phyloP scores from a whole-genome alignment of 2,888 invertebrate species.

The Callyntrura guangdongensis region DNA sequence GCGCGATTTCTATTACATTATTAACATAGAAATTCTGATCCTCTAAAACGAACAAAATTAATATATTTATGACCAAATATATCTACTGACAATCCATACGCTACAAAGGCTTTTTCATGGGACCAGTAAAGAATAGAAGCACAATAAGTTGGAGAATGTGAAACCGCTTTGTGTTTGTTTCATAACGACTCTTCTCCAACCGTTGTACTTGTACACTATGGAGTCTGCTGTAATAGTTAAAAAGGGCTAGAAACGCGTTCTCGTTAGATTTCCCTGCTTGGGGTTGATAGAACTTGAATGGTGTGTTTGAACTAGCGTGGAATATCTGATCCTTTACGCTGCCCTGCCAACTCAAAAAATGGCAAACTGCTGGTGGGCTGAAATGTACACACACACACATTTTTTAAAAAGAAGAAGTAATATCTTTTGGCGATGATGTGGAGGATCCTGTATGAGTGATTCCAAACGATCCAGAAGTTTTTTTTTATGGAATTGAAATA shows the following conservation, averaged over 20 bases:
- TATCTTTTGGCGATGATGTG: constrained; percentile 47
- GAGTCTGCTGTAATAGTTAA: not conserved
- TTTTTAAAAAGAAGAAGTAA: not conserved
- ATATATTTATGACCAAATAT: constrained; percentile 9
- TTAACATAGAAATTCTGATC: not conserved
- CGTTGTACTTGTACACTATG: not conserved
- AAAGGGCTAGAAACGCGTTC: not conserved
- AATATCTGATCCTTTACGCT: not conserved
- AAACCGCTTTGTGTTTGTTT: constrained; percentile 53
- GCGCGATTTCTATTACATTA: not conserved
- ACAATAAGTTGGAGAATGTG: constrained; percentile 55
- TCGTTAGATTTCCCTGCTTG: not conserved
- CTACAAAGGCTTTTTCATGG: not conserved
- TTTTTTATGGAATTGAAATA: constrained; percentile 44
- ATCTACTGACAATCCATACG: not conserved
- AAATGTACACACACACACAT: not conserved
- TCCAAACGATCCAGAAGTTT: constrained; percentile 15
- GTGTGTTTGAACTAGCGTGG: not conserved
- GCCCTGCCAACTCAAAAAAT: constrained; percentile 14
- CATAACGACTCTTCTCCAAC: constrained; percentile 41
- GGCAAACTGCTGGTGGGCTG: not conserved
- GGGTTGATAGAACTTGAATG: not conserved
- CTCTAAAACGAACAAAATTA: constrained; percentile 13
- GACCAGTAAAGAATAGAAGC: not conserved
- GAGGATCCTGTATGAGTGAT: constrained; percentile 47